A percentile compares a stretch with the other conserved stretches of the same genome.
These are phyloP conservation scores for Drosophila littoralis DNA, from an alignment of 1,140 invertebrate genomes.

Conservation along the genomic window DNA sequence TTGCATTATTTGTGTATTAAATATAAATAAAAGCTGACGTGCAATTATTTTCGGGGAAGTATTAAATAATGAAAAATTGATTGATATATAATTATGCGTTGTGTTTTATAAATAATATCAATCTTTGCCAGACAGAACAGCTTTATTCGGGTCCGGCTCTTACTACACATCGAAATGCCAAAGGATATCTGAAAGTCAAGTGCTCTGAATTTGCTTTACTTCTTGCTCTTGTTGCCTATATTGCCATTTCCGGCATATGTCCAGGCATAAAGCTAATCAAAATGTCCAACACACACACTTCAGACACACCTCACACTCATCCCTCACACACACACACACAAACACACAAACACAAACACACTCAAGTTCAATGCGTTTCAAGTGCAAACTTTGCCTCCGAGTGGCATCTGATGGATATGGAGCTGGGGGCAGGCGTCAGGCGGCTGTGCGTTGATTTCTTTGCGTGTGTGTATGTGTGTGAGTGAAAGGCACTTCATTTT, in stretches of 20 bases:
- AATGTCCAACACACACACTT: constrained; percentile 67
- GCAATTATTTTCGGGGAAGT: too few species aligned
- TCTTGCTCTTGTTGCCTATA: constrained; percentile 28
- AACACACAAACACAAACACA: constrained; percentile 27
- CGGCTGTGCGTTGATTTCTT: background rate
- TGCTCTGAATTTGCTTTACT: constrained; percentile 11
- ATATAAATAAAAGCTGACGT: too few species aligned
- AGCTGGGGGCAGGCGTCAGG: background rate
- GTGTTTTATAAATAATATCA: too few species aligned
- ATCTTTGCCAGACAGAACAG: background rate
- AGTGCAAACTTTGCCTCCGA: constrained; percentile 63
- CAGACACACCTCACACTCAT: constrained; percentile 21
- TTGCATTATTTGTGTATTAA: too few species aligned
- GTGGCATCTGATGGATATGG: constrained; percentile 23
- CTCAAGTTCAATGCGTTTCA: constrained; percentile 44
- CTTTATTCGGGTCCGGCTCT: background rate
- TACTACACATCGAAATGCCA: background rate
- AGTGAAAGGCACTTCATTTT: constrained; percentile 40
- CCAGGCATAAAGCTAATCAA: constrained; percentile 76
- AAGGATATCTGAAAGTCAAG: constrained; percentile 41
- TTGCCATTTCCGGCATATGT: constrained; percentile 62
- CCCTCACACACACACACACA: constrained; percentile 33
- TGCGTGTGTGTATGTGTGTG: constrained; percentile 19
- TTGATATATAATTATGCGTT: too few species aligned
- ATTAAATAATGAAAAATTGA: too few species aligned